phyloP scores from a whole-genome alignment of 1,140 invertebrate genomes.

The Heliconius hewitsoni region DNA sequence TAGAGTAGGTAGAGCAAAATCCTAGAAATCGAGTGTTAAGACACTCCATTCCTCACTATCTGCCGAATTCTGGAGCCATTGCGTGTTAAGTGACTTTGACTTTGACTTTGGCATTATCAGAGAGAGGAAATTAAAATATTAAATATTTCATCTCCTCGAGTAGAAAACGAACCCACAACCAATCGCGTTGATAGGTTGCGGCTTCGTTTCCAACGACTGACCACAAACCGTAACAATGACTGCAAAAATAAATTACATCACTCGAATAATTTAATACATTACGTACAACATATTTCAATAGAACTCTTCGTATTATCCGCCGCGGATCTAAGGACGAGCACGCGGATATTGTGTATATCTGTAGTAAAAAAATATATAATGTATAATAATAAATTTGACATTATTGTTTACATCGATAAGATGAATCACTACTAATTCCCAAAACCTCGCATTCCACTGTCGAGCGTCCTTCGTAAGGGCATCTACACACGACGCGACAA shows the following conservation, averaged over 20 bases:
- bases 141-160: too few relatives aligned
- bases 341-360: constrained; percentile 48
- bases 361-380: constrained; percentile 16
- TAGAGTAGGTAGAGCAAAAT: too few relatives aligned
- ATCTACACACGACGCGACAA: constrained; percentile 37
- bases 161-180: too few relatives aligned
- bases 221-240: not conserved
- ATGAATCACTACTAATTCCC: constrained; percentile 70
- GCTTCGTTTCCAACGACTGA: too few relatives aligned
- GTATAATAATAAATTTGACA: constrained; percentile 55
- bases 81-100: too few relatives aligned
- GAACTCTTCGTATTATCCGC: not conserved
- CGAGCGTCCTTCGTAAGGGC: constrained; percentile 60
- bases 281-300: constrained; percentile 16
- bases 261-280: not conserved
- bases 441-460: constrained; percentile 51
- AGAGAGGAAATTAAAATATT: too few relatives aligned
- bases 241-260: constrained; percentile 1
- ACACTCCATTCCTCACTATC: too few relatives aligned
- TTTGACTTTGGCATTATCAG: too few relatives aligned
- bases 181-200: too few relatives aligned
- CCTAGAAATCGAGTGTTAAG: too few relatives aligned
- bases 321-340: constrained; percentile 36
- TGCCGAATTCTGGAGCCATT: too few relatives aligned
- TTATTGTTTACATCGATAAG: constrained; percentile 63